Base-by-base conservation (phyloP, 1,140 invertebrate species). In the Drosophila bifasciata region DNA sequence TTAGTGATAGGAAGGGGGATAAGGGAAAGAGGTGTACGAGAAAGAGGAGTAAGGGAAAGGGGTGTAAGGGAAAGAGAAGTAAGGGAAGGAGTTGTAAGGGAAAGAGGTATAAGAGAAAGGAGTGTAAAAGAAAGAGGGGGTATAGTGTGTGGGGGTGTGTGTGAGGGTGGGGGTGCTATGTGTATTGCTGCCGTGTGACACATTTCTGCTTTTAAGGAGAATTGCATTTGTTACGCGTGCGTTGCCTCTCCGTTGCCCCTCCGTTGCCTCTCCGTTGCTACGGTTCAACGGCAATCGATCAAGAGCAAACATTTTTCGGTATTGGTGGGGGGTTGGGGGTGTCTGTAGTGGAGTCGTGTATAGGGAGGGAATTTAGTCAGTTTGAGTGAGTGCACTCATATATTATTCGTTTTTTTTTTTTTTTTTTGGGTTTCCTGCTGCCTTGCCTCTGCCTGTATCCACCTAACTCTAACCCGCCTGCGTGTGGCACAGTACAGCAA, bases 191-290 rank as follows among this genome's bases (percentile, higher is more conserved):
- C 71, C 79, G 67, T 90, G 81, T 86, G 86, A 90, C 86, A 90
- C 81, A 90, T 90, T 90, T 90, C 79, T 90, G 86, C 86, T 90
- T 90, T 90, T 90, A 90, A 90, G 86, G 76, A 77, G 88, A 69
- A 90, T 90, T 90, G 86, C 86, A 89, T 88, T 88, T 88, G 83
- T 88, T 88, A 88, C 84, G 83, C 83, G 83, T 88, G 83, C 83
- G 83, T 89, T 88, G 83, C 84, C 77, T 86, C 71, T n/a, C n/a
- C n/a, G n/a, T n/a, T n/a, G n/a, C n/a, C n/a, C n/a, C n/a, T n/a
- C n/a, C n/a, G n/a, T n/a, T n/a, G n/a, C n/a, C n/a, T n/a, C n/a
- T n/a, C n/a, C n/a, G n/a, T n/a, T 77, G 83, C 84, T 83, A 71
- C 83, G 83, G 79, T 88, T 88, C 83, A 88, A 76, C 83, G 83